phyloP scores from a whole-genome alignment of 1,140 invertebrate genomes.

The Lepidotrigona ventralis region DNA sequence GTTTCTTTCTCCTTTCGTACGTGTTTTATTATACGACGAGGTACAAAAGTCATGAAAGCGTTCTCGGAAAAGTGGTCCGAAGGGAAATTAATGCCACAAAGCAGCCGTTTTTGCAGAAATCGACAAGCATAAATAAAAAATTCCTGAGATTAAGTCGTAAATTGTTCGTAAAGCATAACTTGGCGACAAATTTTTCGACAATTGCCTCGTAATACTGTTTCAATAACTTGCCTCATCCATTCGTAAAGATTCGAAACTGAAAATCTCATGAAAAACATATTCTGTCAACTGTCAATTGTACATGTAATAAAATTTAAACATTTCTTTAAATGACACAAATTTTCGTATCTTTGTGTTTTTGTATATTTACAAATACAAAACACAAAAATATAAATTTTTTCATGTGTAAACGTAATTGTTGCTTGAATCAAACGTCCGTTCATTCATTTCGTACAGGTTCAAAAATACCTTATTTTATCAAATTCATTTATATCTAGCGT shows the following conservation, averaged over 20 bases:
- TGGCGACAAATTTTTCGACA: not conserved
- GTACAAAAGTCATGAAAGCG: constrained; percentile 2
- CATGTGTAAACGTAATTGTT: no score
- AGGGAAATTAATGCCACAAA: constrained; percentile 38
- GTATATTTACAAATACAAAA: no score
- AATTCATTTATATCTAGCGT: no score
- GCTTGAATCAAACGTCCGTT: no score
- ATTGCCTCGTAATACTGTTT: not conserved
- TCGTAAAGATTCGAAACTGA: not conserved
- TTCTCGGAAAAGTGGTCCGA: constrained; percentile 18
- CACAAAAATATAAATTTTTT: no score
- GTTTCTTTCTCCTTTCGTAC: not conserved
- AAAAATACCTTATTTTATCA: not conserved
- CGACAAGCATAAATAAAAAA: constrained; percentile 46
- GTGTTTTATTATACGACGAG: not conserved
- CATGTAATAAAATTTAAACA: not conserved
- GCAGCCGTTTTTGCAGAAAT: constrained; percentile 12
- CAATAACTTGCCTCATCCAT: not conserved
- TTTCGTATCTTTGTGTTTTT: no score
- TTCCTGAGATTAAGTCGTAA: not conserved
- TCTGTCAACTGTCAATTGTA: not conserved
- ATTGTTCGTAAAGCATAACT: not conserved
- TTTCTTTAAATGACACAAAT: no score
- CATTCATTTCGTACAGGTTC: not conserved
- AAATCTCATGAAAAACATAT: not conserved